Evolutionary conservation across 2,888 invertebrate genomes (phyloP), one percentile per base, ranked within the genome.

Genomic region (Esperia sulphurella): DNA sequence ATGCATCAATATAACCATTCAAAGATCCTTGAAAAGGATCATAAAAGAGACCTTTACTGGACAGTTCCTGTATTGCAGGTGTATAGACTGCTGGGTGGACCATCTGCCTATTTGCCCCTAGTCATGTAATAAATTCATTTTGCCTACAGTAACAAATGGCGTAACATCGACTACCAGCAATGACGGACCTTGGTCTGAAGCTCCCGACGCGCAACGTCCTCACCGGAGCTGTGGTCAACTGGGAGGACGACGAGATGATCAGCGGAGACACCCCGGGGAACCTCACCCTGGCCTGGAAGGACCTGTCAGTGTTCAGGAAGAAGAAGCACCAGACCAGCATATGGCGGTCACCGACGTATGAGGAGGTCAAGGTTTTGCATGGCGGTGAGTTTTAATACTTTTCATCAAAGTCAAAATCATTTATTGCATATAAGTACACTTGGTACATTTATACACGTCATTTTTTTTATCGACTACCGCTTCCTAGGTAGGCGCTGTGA

Each of bases 291-390:
- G 71, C 91, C 0, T 91, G 91, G 91, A 90, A 89, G 51, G 87
- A 91, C 57, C 76, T 91, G 0, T 90, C 89, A 0, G 90, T 91
- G 1, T 90, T 88, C 57, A 80, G 90, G 38, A 83, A 72, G 61
- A 90, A 80, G 67, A 91, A 90, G 49, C 72, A 67, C 9, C 82
- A 88, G 57, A 86, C 77, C 38, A 87, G 88, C 52, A 90, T 91
- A 47, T 90, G 91, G 81, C 76, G 83, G 42, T 84, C 88, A 0
- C 71, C 88, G 29, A 78, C 76, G 1, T 85, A 87, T 53, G 91
- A 91, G 59, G 85, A 90, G 57, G 75, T 91, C 12, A 87, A 87
- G 54, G 84, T 92, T 38, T 67, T 92, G 43, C 87, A 91, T 68
- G 91, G 89, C 79, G 91, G 92, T 92, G 8, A 45, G 51, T 43